Evolutionary conservation across 2,113 vertebrate species (phyloP).

Genomic region (Dasyornis broadbenti): DNA sequence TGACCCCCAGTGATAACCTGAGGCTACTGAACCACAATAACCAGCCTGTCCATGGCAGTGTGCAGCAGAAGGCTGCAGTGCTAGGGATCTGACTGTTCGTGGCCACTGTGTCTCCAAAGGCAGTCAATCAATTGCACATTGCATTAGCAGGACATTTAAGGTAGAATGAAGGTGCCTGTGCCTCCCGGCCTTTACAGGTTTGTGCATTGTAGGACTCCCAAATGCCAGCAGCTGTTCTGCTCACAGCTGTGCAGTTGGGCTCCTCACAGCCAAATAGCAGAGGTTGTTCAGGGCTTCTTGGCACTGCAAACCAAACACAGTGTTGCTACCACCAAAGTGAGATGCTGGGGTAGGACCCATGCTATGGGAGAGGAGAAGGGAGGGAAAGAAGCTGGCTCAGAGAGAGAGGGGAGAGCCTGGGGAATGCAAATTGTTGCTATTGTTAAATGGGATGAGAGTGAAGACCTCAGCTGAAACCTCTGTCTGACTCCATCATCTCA

Average conservation of each 20-base stretch:
- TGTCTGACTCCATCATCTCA: neutral
- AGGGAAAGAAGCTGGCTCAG: neutral
- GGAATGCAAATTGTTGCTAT: neutral
- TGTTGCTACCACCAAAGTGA: neutral
- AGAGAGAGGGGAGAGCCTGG: neutral
- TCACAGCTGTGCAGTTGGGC: neutral
- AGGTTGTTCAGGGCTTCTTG: neutral
- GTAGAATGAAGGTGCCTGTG: neutral
- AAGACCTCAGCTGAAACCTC: neutral
- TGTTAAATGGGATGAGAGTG: neutral
- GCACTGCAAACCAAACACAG: neutral
- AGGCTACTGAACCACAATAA: neutral
- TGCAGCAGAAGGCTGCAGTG: neutral
- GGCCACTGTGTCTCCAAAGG: neutral
- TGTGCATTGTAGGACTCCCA: neutral
- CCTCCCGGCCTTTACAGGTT: neutral
- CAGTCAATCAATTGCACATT: neutral
- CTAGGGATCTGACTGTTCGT: neutral
- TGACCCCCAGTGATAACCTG: neutral
- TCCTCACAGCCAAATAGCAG: neutral
- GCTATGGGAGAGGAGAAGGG: neutral
- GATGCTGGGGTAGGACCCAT: neutral
- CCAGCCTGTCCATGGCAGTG: neutral
- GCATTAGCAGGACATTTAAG: neutral
- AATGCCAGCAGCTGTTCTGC: neutral